Conservation (phyloP, 1,140 invertebrate genomes). For the Megalopta genalis region DNA sequence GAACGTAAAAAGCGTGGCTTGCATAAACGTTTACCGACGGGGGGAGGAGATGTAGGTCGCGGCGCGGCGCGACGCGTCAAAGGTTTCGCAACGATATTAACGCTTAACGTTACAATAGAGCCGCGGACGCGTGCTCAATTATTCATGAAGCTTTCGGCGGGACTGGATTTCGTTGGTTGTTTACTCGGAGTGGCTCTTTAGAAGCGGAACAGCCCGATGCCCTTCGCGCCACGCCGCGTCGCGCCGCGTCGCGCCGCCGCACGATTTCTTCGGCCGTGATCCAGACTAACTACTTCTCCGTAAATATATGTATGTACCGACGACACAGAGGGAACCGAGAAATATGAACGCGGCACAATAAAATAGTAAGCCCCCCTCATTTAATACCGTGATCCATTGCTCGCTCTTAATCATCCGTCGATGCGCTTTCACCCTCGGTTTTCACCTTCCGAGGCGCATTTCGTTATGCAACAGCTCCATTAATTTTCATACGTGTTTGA, state of each 20-base stretch:
- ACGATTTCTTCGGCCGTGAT: conserved; percentile 14
- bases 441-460: no score
- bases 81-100: conserved; percentile 34
- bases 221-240: background rate
- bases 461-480: no score
- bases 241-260: no score
- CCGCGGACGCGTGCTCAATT: conserved; percentile 3
- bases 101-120: conserved; percentile 8
- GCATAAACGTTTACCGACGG: conserved; percentile 5
- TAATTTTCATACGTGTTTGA: no score
- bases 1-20: background rate
- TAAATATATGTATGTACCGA: no score
- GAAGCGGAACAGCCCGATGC: background rate
- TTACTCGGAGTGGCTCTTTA: background rate
- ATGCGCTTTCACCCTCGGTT: no score
- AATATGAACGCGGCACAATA: background rate
- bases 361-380: no score
- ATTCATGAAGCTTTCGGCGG: background rate
- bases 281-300: background rate
- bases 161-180: background rate
- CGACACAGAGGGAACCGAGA: no score
- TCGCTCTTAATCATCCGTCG: no score
- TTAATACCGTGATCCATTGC: no score
- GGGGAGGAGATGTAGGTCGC: conserved; percentile 20
- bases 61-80: background rate